phyloP scores from a whole-genome alignment of 2,888 invertebrate species.

The Drosophila fungiperda region DNA sequence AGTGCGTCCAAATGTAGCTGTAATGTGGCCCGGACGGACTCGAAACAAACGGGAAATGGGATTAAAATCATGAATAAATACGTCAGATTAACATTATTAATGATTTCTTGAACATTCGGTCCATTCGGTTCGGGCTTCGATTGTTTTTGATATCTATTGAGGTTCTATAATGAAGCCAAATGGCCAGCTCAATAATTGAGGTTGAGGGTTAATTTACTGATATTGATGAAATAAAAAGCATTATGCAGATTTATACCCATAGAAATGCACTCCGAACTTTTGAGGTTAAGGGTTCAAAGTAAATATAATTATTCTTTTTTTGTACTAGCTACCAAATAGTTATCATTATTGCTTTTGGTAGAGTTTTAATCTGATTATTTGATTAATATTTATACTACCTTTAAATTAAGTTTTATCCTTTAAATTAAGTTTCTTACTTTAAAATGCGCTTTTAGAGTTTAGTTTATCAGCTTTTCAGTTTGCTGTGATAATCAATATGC shows the following conservation, averaged over 20 bases:
- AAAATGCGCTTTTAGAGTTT: not conserved
- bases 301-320: not conserved
- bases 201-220: not conserved
- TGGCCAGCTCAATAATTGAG: constrained; percentile 9
- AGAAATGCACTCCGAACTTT: not conserved
- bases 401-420: too few relatives aligned
- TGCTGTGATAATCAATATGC: constrained; percentile 18
- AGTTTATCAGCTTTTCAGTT: not conserved
- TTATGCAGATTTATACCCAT: not conserved
- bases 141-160: constrained; percentile 19
- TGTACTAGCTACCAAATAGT: not conserved
- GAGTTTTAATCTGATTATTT: not conserved
- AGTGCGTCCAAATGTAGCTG: constrained; percentile 50
- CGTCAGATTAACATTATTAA: constrained; percentile 56
- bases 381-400: not conserved
- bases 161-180: constrained; percentile 33
- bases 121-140: constrained; percentile 14
- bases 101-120: constrained; percentile 47
- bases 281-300: not conserved
- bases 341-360: not conserved
- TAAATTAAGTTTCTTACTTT: not conserved
- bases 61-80: constrained; percentile 51
- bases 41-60: constrained; percentile 50
- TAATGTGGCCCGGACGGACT: constrained; percentile 31
- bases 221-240: constrained; percentile 4